Conservation (phyloP, 2,888 invertebrate species). For the Rhamphomyia laevipes region DNA sequence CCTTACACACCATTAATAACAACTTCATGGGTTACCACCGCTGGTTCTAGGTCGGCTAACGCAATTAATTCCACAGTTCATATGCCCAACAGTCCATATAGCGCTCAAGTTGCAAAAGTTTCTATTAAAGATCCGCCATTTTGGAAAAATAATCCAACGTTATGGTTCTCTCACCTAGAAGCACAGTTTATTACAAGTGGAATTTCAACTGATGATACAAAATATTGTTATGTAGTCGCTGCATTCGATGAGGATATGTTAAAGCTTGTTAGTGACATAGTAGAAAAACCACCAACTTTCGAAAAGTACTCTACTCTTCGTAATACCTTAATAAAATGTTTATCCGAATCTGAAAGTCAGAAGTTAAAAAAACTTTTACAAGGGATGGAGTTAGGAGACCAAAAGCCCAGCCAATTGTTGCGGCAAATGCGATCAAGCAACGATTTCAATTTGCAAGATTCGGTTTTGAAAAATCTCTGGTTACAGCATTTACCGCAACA, state of each 20-base stretch:
- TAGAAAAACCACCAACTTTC: background rate
- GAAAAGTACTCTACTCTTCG: background rate
- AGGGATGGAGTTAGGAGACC: background rate
- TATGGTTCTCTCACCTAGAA: background rate
- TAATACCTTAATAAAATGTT: background rate
- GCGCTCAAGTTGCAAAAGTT: background rate
- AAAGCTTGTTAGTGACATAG: background rate
- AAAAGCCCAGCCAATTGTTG: background rate
- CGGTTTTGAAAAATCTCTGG: background rate
- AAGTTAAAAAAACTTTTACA: background rate
- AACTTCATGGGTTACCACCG: background rate
- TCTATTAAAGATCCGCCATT: background rate
- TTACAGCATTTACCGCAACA: background rate
- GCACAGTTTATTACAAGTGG: background rate
- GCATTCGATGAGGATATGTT: background rate
- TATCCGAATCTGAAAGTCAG: background rate
- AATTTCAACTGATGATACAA: background rate
- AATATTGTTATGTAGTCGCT: background rate
- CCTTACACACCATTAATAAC: background rate
- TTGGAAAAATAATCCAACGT: background rate
- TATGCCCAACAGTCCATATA: background rate
- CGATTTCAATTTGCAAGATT: background rate
- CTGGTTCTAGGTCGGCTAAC: background rate
- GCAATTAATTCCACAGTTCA: background rate
- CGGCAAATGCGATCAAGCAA: background rate